phyloP scores from a whole-genome alignment of 2,113 vertebrate genomes.

The Aptenodytes forsteri region DNA sequence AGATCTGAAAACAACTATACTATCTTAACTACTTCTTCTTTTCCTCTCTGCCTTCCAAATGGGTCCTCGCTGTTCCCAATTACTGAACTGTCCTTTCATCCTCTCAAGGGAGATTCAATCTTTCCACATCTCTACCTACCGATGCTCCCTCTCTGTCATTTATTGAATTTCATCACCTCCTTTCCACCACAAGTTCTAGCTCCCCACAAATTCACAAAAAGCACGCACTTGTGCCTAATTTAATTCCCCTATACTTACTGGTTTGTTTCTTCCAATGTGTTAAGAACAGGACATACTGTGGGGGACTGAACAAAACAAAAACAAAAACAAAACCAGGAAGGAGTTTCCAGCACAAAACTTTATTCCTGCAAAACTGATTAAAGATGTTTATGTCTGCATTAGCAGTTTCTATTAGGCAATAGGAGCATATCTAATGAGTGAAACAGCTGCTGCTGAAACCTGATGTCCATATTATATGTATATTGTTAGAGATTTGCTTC shows the following conservation, averaged over 20 bases:
- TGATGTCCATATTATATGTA: neutral
- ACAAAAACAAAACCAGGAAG: neutral
- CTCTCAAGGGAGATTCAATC: conserved; percentile 32
- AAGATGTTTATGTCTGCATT: neutral
- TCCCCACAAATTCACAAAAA: neutral
- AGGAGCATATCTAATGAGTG: neutral
- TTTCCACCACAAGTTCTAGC: neutral
- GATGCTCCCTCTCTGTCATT: neutral
- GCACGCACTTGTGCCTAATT: neutral
- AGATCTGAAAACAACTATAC: neutral
- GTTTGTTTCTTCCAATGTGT: neutral
- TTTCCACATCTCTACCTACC: neutral
- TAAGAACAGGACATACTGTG: neutral
- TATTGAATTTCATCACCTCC: neutral
- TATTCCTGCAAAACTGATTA: neutral
- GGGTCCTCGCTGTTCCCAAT: neutral
- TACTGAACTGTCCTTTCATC: conserved; percentile 19
- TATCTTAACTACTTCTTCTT: conserved; percentile 6
- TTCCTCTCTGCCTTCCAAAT: conserved; percentile 26
- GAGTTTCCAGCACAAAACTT: neutral
- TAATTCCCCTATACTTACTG: neutral
- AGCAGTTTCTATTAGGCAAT: neutral
- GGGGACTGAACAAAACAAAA: neutral
- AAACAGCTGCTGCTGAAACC: neutral
- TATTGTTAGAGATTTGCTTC: neutral